Base-by-base conservation (phyloP, 2,888 invertebrate genomes). In the Andrena hattorfiana region DNA sequence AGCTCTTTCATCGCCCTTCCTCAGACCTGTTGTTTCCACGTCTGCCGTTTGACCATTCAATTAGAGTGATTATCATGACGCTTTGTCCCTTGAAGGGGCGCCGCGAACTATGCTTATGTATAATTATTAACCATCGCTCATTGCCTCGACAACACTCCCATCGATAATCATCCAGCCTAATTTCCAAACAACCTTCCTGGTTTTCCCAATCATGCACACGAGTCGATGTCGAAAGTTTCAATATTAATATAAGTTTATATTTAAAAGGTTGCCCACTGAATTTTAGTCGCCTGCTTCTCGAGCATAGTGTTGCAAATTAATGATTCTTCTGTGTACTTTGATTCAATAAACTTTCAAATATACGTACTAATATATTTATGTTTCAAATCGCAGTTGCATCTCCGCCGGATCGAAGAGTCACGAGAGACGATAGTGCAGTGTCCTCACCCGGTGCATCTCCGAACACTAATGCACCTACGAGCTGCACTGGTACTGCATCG, bases 371-470 rank as follows among this genome's bases (percentile, higher is more conserved):
- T 42, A n/a, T 69, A 28, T 20, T 48, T 48, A 5, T 32, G 2
- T 2, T 69, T 35, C 82, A 2, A 49, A 48, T 81, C 87, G 20
- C 96, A 97, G 97, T 97, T 95, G 97, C 97, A 94, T 97, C 97
- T 94, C 97, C 97, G 88, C 97, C 97, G 89, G 97, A 97, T 94
- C 95, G 95, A 93, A 94, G 95, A 93, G 95, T 93, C 92, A 93
- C 95, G 89, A 95, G 95, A 92, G 96, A 96, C 93, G 96, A 96
- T 92, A 94, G 94, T 80, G 93, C 91, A 82, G 92, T 93, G 89
- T 90, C 91, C 90, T 94, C 94, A 83, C 94, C 94, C 74, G 95
- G 95, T 91, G 83, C 90, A 81, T 87, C 89, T 71, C 84, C 87
- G 51, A 87, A 87, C 81, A 80, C 94, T 94, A 95, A 95, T 95